Conservation (phyloP, 2,888 invertebrate genomes). For the Pyrrhosoma nymphula region DNA sequence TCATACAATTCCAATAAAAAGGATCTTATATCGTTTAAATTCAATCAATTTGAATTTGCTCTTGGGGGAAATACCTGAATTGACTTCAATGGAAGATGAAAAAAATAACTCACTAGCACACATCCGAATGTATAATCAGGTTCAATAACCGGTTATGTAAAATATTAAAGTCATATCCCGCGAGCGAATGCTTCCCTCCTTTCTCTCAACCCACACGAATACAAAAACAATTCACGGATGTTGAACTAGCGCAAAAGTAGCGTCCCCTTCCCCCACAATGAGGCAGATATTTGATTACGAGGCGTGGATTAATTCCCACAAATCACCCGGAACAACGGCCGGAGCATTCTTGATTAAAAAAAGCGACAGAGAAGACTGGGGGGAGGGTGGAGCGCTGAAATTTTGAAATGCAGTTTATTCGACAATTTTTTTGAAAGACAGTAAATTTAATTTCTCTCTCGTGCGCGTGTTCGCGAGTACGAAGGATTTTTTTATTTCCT, state of each 20-base stretch:
- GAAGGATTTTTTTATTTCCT: neutral
- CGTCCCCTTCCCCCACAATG: neutral
- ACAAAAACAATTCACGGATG: neutral
- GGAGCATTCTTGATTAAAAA: conserved; percentile 17
- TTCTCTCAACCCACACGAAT: neutral
- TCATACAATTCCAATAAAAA: no score
- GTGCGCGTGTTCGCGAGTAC: no score
- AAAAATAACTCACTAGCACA: no score
- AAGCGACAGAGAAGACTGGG: neutral
- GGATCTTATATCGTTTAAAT: no score
- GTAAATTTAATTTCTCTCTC: conserved; percentile 4
- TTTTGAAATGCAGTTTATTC: conserved; percentile 15
- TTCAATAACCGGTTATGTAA: neutral
- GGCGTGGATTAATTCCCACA: neutral
- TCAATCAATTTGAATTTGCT: no score
- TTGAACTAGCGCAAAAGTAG: neutral
- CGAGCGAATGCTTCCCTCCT: neutral
- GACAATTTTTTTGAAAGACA: conserved; percentile 29
- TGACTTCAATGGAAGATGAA: no score
- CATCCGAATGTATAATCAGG: neutral
- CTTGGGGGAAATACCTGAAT: no score
- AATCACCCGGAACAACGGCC: conserved; percentile 2
- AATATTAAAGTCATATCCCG: neutral
- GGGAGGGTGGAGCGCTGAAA: neutral
- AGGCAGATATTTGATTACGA: neutral